Evolutionary conservation across 2,113 vertebrate genomes (phyloP), one percentile per base, ranked within the genome.

Genomic region (Thunnus maccoyii): DNA sequence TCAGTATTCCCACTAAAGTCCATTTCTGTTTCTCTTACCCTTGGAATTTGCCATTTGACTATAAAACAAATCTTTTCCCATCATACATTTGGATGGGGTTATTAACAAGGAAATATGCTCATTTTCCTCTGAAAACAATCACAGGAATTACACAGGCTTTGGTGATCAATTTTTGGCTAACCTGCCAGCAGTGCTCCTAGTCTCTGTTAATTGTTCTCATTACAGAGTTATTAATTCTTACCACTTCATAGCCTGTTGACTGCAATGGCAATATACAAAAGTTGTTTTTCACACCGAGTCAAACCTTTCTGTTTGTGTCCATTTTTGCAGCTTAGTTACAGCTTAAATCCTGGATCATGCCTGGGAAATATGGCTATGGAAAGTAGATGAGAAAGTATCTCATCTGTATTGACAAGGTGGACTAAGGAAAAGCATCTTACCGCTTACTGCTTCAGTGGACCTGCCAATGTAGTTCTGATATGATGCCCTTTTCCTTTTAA

Each of bases 21-120:
- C 18, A 65, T 78, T 86, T 74, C 58, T 83, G 25, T 80, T 86
- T 74, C 58, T 83, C 20, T 80, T 71, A 70, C 72, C 54, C 20
- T 72, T 64, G n/a, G 65, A 76, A 83, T 78, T 80, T 47, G 52
- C 46, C 9, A 27, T 74, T 57, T 72, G 73, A 62, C 62, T 9
- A 52, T 25, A 80, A 50, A 77, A 76, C 36, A 20, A 14, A 22
- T 15, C 36, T 63, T 70, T 67, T 67, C 12, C 10, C 58, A 48
- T 70, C 18, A 10, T 20, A n/a, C 22, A 62, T 75, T 72, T n/a
- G 36, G 36, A 9, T 41, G 7, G 36, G 52, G 68, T 72, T 78
- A 51, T 86, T 57, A 65, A 81, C 47, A 55, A 72, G 50, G 41
- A 72, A 6, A 66, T 52, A 36, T 54, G 18, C 36, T 62, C 2